Evolutionary conservation across 2,113 vertebrate genomes (phyloP), one percentile per base, ranked within the genome.

Genomic region (Phalacrocorax carbo): DNA sequence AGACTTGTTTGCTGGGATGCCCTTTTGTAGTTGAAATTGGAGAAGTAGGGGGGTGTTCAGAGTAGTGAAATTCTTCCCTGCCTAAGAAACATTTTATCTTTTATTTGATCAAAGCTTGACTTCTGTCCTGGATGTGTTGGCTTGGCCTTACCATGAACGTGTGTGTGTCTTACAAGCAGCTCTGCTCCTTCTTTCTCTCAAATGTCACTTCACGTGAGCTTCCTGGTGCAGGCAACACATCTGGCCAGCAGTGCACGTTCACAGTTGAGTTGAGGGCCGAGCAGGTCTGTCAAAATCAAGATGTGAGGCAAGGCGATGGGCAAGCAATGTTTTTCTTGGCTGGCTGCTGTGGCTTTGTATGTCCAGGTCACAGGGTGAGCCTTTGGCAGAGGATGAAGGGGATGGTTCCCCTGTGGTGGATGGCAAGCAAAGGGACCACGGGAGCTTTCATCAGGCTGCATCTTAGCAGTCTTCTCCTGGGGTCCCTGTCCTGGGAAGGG

Each of bases 101-200:
- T 40, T 5, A 15, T 76, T 38, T 81, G 66, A 36, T 51, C 82
- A 64, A 38, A 40, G 1, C 44, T 38, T 20, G 32, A 2, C 44
- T 88, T n/a, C 4, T 40, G 8, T 62, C 17, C 22, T 21, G 65
- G 18, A 3, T 36, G 14, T 1, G 0, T 8, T 54, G 83, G 18
- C 27, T 11, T 0, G 54, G 32, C 55, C 9, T n/a, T 26, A 0
- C 1, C 3, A 4, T 1, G n/a, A 25, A 12, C 52, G 25, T 51
- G 61, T 1, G 72, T 12, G 40, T 20, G 46, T 6, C 25, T 19
- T 3, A 4, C 42, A 9, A 23, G 17, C 51, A 36, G 44, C 54
- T 72, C 62, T n/a, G 54, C 49, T 46, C 40, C 38, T 44, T 32
- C 42, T 44, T 34, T 62, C 61, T 58, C 49, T 57, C 42, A 9